Evolutionary conservation across 2,113 vertebrate species (phyloP).

Genomic region (Arothron firmamentum): DNA sequence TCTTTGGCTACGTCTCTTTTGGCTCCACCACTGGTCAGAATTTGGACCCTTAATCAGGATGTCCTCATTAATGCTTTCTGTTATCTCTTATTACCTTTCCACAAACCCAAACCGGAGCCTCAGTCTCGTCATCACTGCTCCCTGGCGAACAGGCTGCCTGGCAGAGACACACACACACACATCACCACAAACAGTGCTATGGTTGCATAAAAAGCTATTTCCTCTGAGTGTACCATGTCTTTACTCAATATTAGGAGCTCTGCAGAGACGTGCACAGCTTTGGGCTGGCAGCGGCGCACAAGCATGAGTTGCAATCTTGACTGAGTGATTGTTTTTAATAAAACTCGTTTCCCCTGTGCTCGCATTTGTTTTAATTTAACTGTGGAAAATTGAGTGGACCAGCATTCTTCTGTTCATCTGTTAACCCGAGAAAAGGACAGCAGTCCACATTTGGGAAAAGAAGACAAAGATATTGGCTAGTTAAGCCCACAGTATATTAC

Average conservation of each 20-base stretch:
- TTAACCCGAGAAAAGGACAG: constrained; percentile 29
- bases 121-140: constrained; percentile 19
- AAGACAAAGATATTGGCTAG: background rate
- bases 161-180: constrained; percentile 12
- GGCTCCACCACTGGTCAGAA: too few species aligned
- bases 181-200: constrained; percentile 16
- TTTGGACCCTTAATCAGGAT: too few species aligned
- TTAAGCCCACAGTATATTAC: background rate
- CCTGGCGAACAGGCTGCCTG: constrained; percentile 20
- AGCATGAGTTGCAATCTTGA: constrained; percentile 45
- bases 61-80: too few species aligned
- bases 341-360: constrained; percentile 20
- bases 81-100: background rate
- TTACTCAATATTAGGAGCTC: constrained; percentile 49
- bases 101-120: background rate
- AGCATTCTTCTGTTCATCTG: constrained; percentile 24
- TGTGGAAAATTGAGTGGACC: constrained; percentile 30
- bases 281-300: constrained; percentile 31
- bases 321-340: constrained; percentile 68
- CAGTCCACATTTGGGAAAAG: constrained; percentile 31
- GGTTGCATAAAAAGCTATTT: constrained; percentile 46
- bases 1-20: too few species aligned
- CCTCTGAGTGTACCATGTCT: constrained; percentile 40
- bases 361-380: constrained; percentile 55
- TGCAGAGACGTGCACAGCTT: constrained; percentile 45